Evolutionary conservation across 2,888 invertebrate genomes (phyloP).

Genomic region (Polietes domitor): DNA sequence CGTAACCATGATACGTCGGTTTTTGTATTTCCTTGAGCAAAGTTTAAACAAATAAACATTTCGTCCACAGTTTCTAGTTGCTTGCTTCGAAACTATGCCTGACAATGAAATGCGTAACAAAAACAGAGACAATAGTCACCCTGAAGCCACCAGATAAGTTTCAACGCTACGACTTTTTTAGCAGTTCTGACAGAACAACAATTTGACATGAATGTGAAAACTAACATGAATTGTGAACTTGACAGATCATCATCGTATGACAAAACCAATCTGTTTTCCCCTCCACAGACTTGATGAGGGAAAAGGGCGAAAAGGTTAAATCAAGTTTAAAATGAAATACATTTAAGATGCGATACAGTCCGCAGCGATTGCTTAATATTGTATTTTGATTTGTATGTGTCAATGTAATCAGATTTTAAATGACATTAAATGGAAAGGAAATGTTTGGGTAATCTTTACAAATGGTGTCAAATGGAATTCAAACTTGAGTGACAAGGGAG

Average conservation of each 20-base stretch:
- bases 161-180: neutral
- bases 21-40: slow-evolving; percentile 1
- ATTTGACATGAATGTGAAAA: slow-evolving; percentile 19
- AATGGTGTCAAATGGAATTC: too few species aligned
- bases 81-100: neutral
- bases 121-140: neutral
- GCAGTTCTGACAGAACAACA: neutral
- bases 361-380: too few species aligned
- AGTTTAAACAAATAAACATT: slow-evolving; percentile 5
- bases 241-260: slow-evolving; percentile 10
- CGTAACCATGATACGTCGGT: neutral
- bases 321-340: too few species aligned
- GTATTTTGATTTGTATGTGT: too few species aligned
- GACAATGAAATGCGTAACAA: slow-evolving; percentile 14
- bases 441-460: too few species aligned
- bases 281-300: too few species aligned
- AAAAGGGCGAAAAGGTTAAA: too few species aligned
- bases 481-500: too few species aligned
- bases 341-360: too few species aligned
- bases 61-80: neutral
- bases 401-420: too few species aligned
- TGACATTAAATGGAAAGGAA: too few species aligned
- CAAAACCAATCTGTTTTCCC: neutral
- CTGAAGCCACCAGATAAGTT: neutral
- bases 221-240: slow-evolving; percentile 15